Evolutionary conservation across 1,140 invertebrate species (phyloP), one percentile per base, ranked within the genome.

Genomic region (Ruditapes philippinarum): DNA sequence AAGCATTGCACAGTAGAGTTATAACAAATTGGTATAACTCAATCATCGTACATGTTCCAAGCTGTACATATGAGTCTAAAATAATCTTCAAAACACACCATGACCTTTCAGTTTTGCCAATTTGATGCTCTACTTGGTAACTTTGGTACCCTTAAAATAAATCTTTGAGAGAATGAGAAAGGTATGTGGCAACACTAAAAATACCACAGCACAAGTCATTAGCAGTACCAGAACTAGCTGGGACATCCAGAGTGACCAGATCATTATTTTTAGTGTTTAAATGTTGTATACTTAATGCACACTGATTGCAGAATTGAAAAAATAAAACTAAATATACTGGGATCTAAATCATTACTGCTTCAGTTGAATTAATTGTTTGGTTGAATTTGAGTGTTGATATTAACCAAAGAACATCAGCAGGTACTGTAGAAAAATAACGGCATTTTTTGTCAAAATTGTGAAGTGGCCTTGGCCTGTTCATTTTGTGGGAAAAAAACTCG

Each of bases 211-310:
- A 49, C 45, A 49, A 49, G 45, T 49, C 45, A 49, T 49, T 49
- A 49, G 45, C 45, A 11, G 45, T 49, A 49, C 17, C 45, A 49
- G 22, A 25, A 65, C 60, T 65, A 65, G 31, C 60, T 65, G 60
- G 60, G 60, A 65, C 60, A 65, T n/a, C 60, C 60, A n/a, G n/a
- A 65, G 60, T 65, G 60, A 65, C 60, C n/a, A 9, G 60, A 65
- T 65, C 60, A 65, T 65, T 65, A 65, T 65, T 65, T 65, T 65
- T 65, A 65, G n/a, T 65, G 60, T 65, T 65, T 65, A 65, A 65
- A 65, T 65, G 60, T 65, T 9, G 60, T 65, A n/a, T 65, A 65
- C 60, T 65, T 65, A 65, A 65, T 65, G 60, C 60, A 65, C 60
- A 65, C 60, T 65, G 60, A 65, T 65, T 65, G 60, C 60, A 65